Evolutionary conservation across 2,888 invertebrate genomes (phyloP), one percentile per base, ranked within the genome.

Genomic region (Allophyes oxyacanthae): DNA sequence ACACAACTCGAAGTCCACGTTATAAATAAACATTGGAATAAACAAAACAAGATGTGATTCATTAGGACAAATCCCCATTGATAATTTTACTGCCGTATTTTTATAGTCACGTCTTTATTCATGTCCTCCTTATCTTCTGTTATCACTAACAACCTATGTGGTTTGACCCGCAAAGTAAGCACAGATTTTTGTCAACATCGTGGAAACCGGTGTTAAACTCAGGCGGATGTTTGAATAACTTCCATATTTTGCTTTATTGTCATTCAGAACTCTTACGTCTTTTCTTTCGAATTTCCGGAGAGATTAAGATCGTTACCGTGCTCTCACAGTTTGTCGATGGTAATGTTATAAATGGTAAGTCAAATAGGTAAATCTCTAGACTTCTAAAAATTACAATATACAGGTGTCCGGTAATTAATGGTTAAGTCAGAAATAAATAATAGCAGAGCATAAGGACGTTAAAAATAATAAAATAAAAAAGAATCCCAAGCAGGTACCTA

Each of bases 271-370:
- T 42, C 37, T 28, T 38, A 53, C 48, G 44, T 2, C 43, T 44
- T 48, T 56, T n/a, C n/a, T n/a, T n/a, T n/a, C n/a, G n/a, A 34
- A 62, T 67, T 51, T 67, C 43, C 48, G 34, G 33, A 67, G 48
- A 48, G 48, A 61, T 33, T 44, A 37, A 65, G 59, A 34, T 48
- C 46, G 46, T 57, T 40, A 15, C 34, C 43, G 28, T 43, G 34
- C 38, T 33, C 10, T n/a, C 13, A 34, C 11, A 45, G 46, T 46
- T 48, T 9, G 15, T 2, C 6, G 8, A 25, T 45, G 28, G 15
- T 33, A 33, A n/a, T 25, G 9, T n/a, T 13, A 30, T 28, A 34
- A 48, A 15, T 37, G 60, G 64, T 64, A 7, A 66, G 46, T n/a
- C n/a, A n/a, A n/a, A n/a, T n/a, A n/a, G n/a, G n/a, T n/a, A n/a